Conservation (phyloP, 2,888 invertebrate genomes). For the Hirtodrosophila alboralis region DNA sequence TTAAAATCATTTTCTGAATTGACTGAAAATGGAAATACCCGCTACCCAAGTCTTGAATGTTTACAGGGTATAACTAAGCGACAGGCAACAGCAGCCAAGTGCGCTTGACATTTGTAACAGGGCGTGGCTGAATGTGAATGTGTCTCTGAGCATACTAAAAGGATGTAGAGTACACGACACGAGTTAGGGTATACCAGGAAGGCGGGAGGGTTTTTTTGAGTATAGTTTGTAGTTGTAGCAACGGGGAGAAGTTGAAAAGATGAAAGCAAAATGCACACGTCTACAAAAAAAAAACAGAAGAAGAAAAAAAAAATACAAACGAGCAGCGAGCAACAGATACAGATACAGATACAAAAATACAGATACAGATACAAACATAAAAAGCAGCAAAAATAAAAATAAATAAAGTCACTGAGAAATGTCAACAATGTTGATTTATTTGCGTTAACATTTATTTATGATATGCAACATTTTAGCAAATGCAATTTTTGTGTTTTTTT, state of each 20-base stretch:
- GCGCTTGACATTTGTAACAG: constrained; percentile 48
- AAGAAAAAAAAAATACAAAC: constrained; percentile 12
- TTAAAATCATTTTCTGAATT: too few relatives aligned
- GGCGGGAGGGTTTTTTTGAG: too few relatives aligned
- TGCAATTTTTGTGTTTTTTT: constrained; percentile 64
- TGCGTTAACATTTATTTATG: constrained; percentile 79
- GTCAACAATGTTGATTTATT: constrained; percentile 78
- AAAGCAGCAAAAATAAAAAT: constrained; percentile 4
- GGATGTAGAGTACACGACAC: too few relatives aligned
- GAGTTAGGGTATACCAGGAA: too few relatives aligned
- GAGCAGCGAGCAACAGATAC: constrained; percentile 8
- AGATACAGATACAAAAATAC: constrained; percentile 4
- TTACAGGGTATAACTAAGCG: constrained; percentile 29
- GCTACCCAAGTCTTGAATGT: too few relatives aligned
- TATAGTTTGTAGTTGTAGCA: constrained; percentile 9
- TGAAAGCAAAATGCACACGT: constrained; percentile 32
- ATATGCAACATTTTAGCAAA: constrained; percentile 77
- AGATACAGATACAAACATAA: constrained; percentile 13
- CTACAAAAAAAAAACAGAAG: too few relatives aligned
- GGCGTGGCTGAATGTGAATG: constrained; percentile 39
- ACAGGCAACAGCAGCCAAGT: constrained; percentile 30
- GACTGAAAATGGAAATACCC: too few relatives aligned
- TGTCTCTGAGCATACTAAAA: too few relatives aligned
- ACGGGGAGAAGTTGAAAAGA: constrained; percentile 30
- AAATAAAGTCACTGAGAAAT: constrained; percentile 62